phyloP scores from a whole-genome alignment of 2,888 invertebrate species.

The Cryptus armator region DNA sequence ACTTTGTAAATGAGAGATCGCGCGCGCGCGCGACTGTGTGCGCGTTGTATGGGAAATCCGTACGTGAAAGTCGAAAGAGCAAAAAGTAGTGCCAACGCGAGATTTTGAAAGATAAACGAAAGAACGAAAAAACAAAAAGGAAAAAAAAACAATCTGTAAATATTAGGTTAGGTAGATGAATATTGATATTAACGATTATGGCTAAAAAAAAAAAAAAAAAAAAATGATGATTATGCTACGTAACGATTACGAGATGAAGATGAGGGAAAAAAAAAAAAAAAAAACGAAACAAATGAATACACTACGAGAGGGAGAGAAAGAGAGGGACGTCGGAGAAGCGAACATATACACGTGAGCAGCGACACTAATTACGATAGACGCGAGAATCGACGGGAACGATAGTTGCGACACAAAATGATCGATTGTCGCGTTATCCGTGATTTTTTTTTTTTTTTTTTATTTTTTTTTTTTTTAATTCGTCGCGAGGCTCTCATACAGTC shows the following conservation, averaged over 20 bases:
- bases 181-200: constrained; percentile 81
- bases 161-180: constrained; percentile 84
- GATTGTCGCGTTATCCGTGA: background rate
- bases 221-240: constrained; percentile 80
- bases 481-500: constrained; percentile 46
- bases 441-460: background rate
- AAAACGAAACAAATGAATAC: constrained; percentile 31
- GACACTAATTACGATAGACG: constrained; percentile 31
- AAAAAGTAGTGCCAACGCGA: constrained; percentile 70
- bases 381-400: constrained; percentile 42
- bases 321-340: constrained; percentile 34
- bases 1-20: constrained; percentile 19
- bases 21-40: constrained; percentile 23
- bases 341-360: constrained; percentile 35
- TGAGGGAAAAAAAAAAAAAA: constrained; percentile 41
- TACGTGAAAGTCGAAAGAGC: constrained; percentile 26
- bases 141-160: constrained; percentile 77
- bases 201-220: constrained; percentile 58
- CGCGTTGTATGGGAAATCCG: constrained; percentile 38
- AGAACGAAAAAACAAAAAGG: constrained; percentile 14
- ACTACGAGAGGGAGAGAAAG: constrained; percentile 39
- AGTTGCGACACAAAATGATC: background rate
- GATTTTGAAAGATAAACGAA: constrained; percentile 51
- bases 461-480: background rate
- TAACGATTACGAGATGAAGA: constrained; percentile 73